Evolutionary conservation across 1,140 invertebrate species (phyloP).

Genomic region (Sminthurinus signatus): DNA sequence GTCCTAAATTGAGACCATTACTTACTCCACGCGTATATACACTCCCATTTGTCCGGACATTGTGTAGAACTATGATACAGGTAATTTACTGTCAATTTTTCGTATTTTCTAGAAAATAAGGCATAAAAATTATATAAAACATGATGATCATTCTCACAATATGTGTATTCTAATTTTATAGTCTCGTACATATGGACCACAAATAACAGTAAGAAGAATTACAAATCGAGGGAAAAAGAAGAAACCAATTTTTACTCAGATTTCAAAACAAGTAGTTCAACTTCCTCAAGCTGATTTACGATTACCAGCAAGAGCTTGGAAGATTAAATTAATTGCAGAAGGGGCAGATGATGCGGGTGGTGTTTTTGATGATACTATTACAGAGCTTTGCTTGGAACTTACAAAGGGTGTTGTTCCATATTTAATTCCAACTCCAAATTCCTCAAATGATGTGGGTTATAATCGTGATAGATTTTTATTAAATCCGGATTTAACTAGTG

Average conservation of each 20-base stretch:
- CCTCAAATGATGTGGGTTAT: slow-evolving; percentile 54
- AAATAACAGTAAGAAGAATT: slow-evolving; percentile 58
- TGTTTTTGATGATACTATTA: slow-evolving; percentile 66
- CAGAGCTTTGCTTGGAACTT: slow-evolving; percentile 60
- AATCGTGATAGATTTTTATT: slow-evolving; percentile 58
- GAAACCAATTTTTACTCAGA: slow-evolving; percentile 58
- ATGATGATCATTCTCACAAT: too few species aligned
- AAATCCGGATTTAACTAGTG: slow-evolving; percentile 54
- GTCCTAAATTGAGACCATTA: slow-evolving; percentile 49
- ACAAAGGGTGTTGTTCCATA: slow-evolving; percentile 50
- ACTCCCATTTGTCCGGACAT: slow-evolving; percentile 57
- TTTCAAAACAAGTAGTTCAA: slow-evolving; percentile 58
- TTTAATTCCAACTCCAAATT: slow-evolving; percentile 55
- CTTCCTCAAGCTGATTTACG: slow-evolving; percentile 55
- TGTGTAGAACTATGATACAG: slow-evolving; percentile 63
- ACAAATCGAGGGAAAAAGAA: slow-evolving; percentile 53
- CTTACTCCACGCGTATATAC: slow-evolving; percentile 58
- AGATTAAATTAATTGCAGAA: slow-evolving; percentile 53
- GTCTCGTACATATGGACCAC: slow-evolving; percentile 60
- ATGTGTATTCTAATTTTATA: too few species aligned
- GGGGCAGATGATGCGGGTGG: slow-evolving; percentile 63
- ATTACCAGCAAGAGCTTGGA: slow-evolving; percentile 61
- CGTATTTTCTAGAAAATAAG: too few species aligned
- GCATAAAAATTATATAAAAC: too few species aligned
- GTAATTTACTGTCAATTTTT: too few species aligned